Evolutionary conservation across 2,888 invertebrate species (phyloP).

Genomic region (Lacanobia oleracea): DNA sequence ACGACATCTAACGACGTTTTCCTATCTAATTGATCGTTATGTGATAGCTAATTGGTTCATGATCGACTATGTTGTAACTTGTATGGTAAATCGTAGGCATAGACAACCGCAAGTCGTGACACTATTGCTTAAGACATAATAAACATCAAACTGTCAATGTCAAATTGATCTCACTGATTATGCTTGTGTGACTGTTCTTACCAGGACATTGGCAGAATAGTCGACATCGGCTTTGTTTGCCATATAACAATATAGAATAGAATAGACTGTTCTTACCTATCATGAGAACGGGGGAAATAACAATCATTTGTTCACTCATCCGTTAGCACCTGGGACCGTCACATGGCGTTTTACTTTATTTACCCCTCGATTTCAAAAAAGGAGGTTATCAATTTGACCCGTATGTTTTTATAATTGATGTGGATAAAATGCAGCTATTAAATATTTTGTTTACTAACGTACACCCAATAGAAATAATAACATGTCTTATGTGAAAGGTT

Average conservation of each 20-base stretch:
- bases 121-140: no score
- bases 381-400: slow-evolving; percentile 12
- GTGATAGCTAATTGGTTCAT: slow-evolving; percentile 30
- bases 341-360: slow-evolving; percentile 11
- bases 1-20: slow-evolving; percentile 15
- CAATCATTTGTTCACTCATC: slow-evolving; percentile 6
- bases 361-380: no score
- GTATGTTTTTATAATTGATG: slow-evolving; percentile 9
- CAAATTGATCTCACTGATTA: no score
- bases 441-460: background rate
- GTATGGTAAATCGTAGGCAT: background rate
- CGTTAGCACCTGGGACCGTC: slow-evolving; percentile 16
- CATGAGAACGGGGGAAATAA: no score
- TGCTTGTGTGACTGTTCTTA: no score
- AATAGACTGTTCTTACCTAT: no score
- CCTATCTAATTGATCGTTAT: slow-evolving; percentile 9
- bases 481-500: background rate
- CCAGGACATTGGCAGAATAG: no score
- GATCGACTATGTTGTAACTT: slow-evolving; percentile 37
- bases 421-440: background rate
- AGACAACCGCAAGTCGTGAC: no score
- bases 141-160: no score
- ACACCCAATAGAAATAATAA: background rate
- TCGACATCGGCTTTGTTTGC: no score
- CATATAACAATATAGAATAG: no score